Base-by-base conservation (phyloP, 1,140 invertebrate species). In the Dufourea novaeangliae region DNA sequence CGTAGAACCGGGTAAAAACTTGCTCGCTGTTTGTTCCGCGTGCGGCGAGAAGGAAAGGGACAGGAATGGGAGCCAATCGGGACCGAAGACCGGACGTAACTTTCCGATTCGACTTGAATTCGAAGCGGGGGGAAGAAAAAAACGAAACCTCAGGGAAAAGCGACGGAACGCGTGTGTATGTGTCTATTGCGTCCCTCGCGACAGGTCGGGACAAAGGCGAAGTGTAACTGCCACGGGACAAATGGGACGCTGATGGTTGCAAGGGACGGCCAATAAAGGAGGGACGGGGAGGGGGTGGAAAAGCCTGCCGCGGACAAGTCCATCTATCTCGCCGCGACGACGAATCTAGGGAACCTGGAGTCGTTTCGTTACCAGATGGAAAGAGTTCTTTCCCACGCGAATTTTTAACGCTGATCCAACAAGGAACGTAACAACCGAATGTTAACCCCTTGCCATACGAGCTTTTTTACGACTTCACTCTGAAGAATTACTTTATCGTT, bases 271-370 rank as follows among this genome's bases (percentile, higher is more conserved):
- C 37, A 56, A 73, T 56, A 34, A 54, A 22, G 32, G 6, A 22
- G 46, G 25, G 37, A 52, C 29, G 68, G 25, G 57, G 39, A 63
- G 41, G n/a, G n/a, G 41, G 5, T 25, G 27, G 69, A 77, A 80
- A 78, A 74, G 59, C 75, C 66, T 78, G 37, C 61, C 67, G 39
- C 54, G 78, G 67, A 87, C 56, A 79, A 87, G 71, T 85, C 75
- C 85, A 86, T 84, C 78, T 41, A 59, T 83, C 80, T 77, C 71
- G 52, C 67, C 61, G 34, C 77, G 54, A 62, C 75, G 81, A 82
- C 78, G 80, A 87, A 85, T 74, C 73, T 77, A 66, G 61, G 12
- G 12, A 76, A 69, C 52, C 37, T 29, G 37, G 44, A 17, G 12
- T 14, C 12, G 1, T 44, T 14, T 44, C n/a, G n/a, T n/a, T n/a